Percentiles rank a stretch among this genome's conserved stretches.
phyloP scores from a whole-genome alignment of 2,797 vertebrate species.

The Notolabrus celidotus region DNA sequence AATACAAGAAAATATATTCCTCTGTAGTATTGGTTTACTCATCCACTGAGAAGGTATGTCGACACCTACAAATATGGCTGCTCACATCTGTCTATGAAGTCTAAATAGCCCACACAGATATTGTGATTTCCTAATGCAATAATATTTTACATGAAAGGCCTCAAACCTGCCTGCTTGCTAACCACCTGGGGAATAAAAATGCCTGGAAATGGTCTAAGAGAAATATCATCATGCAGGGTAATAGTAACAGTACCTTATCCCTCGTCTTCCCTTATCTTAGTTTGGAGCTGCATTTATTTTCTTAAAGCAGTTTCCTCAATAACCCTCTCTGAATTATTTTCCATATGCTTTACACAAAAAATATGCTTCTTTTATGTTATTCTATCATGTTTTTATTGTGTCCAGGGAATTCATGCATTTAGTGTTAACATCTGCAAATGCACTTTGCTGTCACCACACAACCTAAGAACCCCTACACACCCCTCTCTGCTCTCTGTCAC shows the following conservation, averaged over 20 bases:
- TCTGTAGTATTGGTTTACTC: constrained; percentile 68
- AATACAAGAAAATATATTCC: constrained; percentile 68
- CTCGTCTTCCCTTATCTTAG: not conserved
- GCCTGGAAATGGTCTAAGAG: constrained; percentile 12
- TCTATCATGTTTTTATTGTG: constrained; percentile 14
- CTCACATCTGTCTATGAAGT: constrained; percentile 26
- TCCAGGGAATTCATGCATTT: constrained; percentile 5
- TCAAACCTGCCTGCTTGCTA: constrained; percentile 35
- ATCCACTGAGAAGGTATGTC: constrained; percentile 33
- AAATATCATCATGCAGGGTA: constrained; percentile 1
- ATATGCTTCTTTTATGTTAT: constrained; percentile 20
- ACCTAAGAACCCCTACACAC: not conserved
- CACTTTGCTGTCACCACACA: constrained; percentile 22
- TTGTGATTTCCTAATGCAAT: constrained; percentile 41
- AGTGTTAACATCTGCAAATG: constrained; percentile 2
- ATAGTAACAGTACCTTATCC: not conserved
- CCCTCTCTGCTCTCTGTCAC: constrained; percentile 12
- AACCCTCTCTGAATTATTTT: constrained; percentile 3
- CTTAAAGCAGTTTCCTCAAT: too few relatives aligned
- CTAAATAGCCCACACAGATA: constrained; percentile 10
- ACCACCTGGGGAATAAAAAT: constrained; percentile 28
- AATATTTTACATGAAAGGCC: constrained; percentile 23
- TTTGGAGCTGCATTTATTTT: constrained; percentile 1
- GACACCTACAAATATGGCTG: constrained; percentile 40
- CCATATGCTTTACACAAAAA: constrained; percentile 13